These are phyloP conservation scores for Ovis canadensis DNA, from an alignment of 2,113 vertebrate species.

Conservation along the genomic window DNA sequence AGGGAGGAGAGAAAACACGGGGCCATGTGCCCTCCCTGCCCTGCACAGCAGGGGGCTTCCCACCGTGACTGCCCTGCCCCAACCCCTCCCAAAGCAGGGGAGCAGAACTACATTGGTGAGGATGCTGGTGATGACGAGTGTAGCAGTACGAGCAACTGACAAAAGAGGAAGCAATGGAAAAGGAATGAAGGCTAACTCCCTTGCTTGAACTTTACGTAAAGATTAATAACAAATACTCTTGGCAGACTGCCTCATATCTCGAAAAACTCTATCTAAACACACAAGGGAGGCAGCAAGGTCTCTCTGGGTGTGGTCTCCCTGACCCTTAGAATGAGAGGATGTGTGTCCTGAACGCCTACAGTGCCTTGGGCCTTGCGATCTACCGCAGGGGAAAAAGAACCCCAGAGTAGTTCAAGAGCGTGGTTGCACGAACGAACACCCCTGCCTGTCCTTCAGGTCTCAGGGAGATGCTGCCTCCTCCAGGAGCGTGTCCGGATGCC, in stretches of 20 bases:
- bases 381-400: rapidly evolving
- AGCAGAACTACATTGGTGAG: neutral
- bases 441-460: neutral
- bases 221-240: neutral
- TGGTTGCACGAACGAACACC: rapidly evolving
- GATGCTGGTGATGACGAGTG: rapidly evolving
- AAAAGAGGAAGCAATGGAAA: neutral
- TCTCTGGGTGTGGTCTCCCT: neutral
- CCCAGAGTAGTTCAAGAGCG: rapidly evolving
- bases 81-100: neutral
- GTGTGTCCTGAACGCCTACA: too few relatives aligned
- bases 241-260: neutral
- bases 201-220: neutral
- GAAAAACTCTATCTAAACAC: neutral
- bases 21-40: rapidly evolving
- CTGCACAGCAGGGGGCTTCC: neutral
- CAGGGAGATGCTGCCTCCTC: neutral
- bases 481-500: neutral
- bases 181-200: neutral
- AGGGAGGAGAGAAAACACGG: rapidly evolving
- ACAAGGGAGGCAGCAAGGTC: rapidly evolving
- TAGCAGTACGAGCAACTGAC: rapidly evolving
- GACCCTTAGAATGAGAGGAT: neutral
- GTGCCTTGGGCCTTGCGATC: neutral
- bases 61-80: rapidly evolving